A percentile compares a stretch with the other conserved stretches of the same genome.
These are phyloP conservation scores for Phrynocephalus guinanensis DNA, from an alignment of 2,797 vertebrate genomes.

Conservation along the genomic window DNA sequence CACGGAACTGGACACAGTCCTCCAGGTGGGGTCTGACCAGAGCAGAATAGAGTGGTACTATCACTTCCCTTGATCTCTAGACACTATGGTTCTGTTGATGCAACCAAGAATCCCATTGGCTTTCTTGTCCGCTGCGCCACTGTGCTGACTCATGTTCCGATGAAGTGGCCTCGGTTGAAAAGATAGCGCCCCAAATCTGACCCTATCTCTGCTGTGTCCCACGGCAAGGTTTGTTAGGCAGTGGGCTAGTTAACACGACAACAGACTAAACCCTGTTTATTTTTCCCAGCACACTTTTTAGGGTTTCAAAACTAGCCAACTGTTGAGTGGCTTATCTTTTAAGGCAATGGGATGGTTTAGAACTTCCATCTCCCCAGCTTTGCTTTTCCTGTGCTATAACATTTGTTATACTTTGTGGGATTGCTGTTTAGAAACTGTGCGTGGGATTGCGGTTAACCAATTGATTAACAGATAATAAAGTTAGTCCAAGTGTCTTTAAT, in stretches of 20 bases:
- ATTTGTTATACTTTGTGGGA: not conserved
- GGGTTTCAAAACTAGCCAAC: not conserved
- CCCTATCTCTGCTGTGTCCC: not conserved
- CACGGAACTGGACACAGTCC: too few relatives aligned
- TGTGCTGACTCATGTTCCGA: not conserved
- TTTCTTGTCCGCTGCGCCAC: too few relatives aligned
- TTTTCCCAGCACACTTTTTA: not conserved
- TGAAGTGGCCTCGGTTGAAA: not conserved
- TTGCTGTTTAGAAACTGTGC: not conserved
- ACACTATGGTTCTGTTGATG: too few relatives aligned
- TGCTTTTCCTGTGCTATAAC: not conserved
- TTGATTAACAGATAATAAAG: not conserved
- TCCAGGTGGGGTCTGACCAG: too few relatives aligned
- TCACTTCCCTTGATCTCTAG: too few relatives aligned
- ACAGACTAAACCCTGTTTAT: not conserved
- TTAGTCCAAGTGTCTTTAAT: conserved; percentile 12
- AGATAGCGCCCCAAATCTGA: not conserved
- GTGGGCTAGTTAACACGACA: not conserved
- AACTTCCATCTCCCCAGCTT: not conserved
- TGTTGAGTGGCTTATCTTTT: not conserved
- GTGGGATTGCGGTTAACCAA: not conserved
- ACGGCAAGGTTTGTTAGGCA: not conserved
- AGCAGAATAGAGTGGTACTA: too few relatives aligned
- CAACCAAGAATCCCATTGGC: too few relatives aligned
- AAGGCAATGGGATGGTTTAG: not conserved